Conservation (phyloP, 2,888 invertebrate species). For the Eupithecia pulchellata region DNA sequence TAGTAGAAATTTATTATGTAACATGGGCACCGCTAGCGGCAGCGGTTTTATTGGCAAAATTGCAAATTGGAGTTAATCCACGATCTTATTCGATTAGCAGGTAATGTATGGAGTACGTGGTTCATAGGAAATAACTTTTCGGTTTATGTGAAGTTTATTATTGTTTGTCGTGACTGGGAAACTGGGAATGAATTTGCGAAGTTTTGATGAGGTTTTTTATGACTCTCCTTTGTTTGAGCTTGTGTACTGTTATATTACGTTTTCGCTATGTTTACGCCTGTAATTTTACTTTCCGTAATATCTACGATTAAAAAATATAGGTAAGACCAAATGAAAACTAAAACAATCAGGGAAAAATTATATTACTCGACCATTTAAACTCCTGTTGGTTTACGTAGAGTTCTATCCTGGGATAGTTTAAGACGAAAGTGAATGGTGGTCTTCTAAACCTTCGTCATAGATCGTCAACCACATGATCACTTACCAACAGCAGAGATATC, state of each 20-base stretch:
- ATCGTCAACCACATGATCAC: neutral
- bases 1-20: conserved; percentile 65
- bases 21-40: conserved; percentile 67
- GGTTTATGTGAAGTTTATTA: conserved; percentile 59
- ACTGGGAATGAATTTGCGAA: conserved; percentile 56
- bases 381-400: neutral
- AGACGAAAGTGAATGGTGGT: neutral
- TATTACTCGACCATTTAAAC: neutral
- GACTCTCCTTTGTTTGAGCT: conserved; percentile 40
- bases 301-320: neutral
- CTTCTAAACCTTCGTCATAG: neutral
- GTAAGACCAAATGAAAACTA: too few species aligned
- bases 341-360: neutral
- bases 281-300: neutral
- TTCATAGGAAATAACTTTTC: conserved; percentile 61
- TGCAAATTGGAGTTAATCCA: conserved; percentile 70
- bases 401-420: neutral
- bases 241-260: conserved; percentile 18
- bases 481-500: neutral
- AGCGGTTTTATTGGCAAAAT: conserved; percentile 75
- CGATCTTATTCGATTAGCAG: conserved; percentile 68
- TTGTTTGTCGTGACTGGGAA: conserved; percentile 59
- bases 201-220: conserved; percentile 63
- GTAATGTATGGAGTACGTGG: conserved; percentile 68
- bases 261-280: neutral